These are phyloP conservation scores for Verasper variegatus DNA, from an alignment of 2,113 vertebrate genomes.

Conservation along the genomic window DNA sequence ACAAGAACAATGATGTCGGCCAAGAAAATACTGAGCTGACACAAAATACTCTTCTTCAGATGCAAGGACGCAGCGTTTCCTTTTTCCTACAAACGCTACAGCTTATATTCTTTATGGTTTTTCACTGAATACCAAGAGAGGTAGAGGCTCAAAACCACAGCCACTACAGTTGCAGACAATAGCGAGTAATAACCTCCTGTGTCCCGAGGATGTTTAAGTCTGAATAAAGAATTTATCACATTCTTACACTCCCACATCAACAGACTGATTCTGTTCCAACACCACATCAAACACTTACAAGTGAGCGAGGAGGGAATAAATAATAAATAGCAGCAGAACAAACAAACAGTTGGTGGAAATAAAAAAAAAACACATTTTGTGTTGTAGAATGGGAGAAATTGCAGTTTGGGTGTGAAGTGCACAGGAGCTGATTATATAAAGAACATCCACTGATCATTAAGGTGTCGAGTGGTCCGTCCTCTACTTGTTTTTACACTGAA, in stretches of 20 bases:
- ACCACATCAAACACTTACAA: conserved; percentile 35
- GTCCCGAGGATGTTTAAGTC: conserved; percentile 25
- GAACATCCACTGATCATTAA: conserved; percentile 3
- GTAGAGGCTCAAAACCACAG: conserved; percentile 46
- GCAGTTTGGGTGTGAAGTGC: conserved; percentile 14
- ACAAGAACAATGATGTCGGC: conserved; percentile 6
- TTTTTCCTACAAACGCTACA: conserved; percentile 15
- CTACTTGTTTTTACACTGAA: background rate
- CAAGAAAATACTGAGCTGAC: conserved; percentile 21
- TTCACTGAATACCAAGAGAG: conserved; percentile 34
- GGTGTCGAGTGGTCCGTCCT: background rate
- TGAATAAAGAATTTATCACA: conserved; percentile 46
- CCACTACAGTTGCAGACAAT: conserved; percentile 39
- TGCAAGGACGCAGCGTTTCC: background rate
- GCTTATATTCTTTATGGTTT: conserved; percentile 18
- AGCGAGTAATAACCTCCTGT: conserved; percentile 22
- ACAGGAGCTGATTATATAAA: background rate
- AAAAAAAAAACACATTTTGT: conserved; percentile 28
- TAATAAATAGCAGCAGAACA: conserved; percentile 30
- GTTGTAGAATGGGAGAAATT: conserved; percentile 36
- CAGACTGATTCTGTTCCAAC: conserved; percentile 25
- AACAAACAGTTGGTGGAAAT: conserved; percentile 6
- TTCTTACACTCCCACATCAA: conserved; percentile 52
- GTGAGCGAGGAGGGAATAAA: conserved; percentile 9
- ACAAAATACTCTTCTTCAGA: conserved; percentile 3